A percentile compares a stretch with the other conserved stretches of the same genome.
Conservation (phyloP, 2,113 vertebrate species). For the Corythornis vintsioides region DNA sequence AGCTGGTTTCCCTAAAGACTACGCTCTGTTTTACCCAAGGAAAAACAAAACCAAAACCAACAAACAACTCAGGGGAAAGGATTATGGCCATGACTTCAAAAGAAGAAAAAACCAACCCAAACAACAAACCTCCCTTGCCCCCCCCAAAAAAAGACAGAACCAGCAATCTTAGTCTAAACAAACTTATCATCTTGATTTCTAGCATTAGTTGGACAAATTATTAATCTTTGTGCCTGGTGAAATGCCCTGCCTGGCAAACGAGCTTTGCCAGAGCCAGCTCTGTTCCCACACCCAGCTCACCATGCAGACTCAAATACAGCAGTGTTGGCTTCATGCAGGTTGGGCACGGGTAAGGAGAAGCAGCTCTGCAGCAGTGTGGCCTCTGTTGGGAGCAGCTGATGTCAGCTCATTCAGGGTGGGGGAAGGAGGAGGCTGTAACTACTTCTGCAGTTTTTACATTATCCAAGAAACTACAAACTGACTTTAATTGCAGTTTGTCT, state of each 20-base stretch:
- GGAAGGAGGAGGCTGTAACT: not conserved
- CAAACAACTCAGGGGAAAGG: not conserved
- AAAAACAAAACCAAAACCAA: not conserved
- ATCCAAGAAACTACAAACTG: constrained; percentile 6
- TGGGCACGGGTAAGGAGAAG: not conserved
- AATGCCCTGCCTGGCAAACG: not conserved
- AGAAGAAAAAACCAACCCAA: not conserved
- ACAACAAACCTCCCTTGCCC: no score
- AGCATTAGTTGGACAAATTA: not conserved
- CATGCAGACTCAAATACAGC: rapidly evolving
- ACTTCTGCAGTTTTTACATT: not conserved
- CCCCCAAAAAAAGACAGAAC: not conserved
- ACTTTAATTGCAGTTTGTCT: constrained; percentile 39
- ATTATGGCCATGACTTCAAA: not conserved
- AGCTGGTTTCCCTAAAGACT: not conserved
- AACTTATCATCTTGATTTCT: not conserved
- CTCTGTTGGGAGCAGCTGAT: not conserved
- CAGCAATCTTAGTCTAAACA: not conserved
- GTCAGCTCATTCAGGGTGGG: not conserved
- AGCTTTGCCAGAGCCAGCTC: not conserved
- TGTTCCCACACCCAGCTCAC: not conserved
- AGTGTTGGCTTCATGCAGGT: not conserved
- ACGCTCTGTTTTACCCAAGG: not conserved
- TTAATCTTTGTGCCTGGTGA: not conserved
- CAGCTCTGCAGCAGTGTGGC: not conserved